Percentiles rank a stretch among this genome's conserved stretches.
These are phyloP conservation scores for Sander vitreus DNA, from an alignment of 2,113 vertebrate species.

Conservation along the genomic window DNA sequence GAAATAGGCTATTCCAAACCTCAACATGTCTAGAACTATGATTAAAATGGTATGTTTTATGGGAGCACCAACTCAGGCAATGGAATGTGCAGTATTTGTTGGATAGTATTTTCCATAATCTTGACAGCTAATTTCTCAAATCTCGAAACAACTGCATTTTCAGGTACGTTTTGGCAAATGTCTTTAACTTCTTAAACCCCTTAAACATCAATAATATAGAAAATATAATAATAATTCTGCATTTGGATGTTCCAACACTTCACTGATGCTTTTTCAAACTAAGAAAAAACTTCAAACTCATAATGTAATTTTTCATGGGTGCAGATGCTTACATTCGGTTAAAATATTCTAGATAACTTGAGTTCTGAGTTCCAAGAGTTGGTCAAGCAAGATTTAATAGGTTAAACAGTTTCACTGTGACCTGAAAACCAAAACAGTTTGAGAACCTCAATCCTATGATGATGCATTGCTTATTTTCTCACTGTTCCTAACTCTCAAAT, in stretches of 20 bases:
- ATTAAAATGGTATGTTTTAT: neutral
- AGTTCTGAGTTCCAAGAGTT: neutral
- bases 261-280: neutral
- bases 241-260: neutral
- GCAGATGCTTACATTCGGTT: neutral
- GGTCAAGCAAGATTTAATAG: neutral
- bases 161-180: neutral
- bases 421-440: neutral
- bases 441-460: neutral
- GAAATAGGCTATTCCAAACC: neutral
- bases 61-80: neutral
- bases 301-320: neutral
- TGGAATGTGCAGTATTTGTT: neutral
- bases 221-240: neutral
- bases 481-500: constrained; percentile 3
- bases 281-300: neutral
- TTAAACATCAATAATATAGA: neutral
- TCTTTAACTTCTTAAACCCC: neutral
- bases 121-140: neutral
- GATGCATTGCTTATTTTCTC: neutral
- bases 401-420: neutral
- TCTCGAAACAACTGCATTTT: neutral
- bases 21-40: neutral
- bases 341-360: neutral
- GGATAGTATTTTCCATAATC: neutral